Evolutionary conservation across 2,888 invertebrate species (phyloP), one percentile per base, ranked within the genome.

Genomic region (Tenthredo scrophulariae): DNA sequence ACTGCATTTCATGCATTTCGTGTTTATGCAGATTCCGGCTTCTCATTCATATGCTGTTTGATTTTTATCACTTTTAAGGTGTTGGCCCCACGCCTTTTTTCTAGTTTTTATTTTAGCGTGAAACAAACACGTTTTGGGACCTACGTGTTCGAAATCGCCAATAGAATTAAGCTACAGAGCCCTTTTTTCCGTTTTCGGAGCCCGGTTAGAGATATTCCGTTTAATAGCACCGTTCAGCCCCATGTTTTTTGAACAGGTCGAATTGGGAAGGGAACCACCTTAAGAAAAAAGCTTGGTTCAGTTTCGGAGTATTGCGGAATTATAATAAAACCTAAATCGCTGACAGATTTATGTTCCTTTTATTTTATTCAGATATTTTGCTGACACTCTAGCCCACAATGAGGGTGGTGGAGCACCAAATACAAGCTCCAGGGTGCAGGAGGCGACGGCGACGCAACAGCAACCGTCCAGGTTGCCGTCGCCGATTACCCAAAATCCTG

Each of bases 311-410:
- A 18, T 26, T 33, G 18, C 62, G 4, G 33, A 33, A 67, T 67
- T n/a, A 2, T 18, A 67, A 29, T 67, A 7, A 33, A 0, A 22
- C 9, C 22, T 5, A 15, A 33, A 33, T 33, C 33, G 13, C 15
- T 67, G 22, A 29, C 6, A 54, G 6, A 54, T 37, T 77, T 50
- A 22, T 40, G 7, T 26, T 26, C 6, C 5, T n/a, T 58, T 37
- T 40, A 10, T 18, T 79, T 72, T 13, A 86, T 86, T 46, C 89
- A 94, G 94, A 87, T 94, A 94, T 87, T 94, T 94, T 88, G 94
- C 94, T 74, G 94, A 94, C 86, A 94, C 94, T 40, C 91, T 94
- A 84, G 94, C 94, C 9, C 94, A 94, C 89, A 94, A 94, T 88
- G 94, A 94, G 88, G 93, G 93, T 70, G 91, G 90, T 86, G 89